These are phyloP conservation scores for Hirtodrosophila duncani DNA, from an alignment of 2,888 invertebrate genomes.

Conservation along the genomic window DNA sequence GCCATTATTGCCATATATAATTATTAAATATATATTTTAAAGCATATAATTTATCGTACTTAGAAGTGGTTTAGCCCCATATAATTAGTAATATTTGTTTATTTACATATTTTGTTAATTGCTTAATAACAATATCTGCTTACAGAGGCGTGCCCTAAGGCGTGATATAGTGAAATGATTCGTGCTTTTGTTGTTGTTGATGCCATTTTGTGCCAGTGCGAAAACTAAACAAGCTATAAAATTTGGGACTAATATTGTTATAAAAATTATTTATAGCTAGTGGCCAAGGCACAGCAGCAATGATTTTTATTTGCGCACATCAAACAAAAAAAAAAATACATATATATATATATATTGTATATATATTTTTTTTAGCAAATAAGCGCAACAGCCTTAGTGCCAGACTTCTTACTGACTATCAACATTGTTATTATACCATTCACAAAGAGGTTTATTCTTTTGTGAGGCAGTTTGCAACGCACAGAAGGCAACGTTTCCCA, in stretches of 20 bases:
- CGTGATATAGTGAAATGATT: conserved; percentile 3
- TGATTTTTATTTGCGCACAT: conserved; percentile 41
- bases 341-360: conserved; percentile 16
- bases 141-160: too few relatives aligned
- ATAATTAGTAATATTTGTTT: conserved; percentile 5
- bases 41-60: background rate
- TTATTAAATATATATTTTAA: too few relatives aligned
- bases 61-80: too few relatives aligned
- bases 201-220: too few relatives aligned
- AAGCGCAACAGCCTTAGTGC: conserved; percentile 35
- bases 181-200: background rate
- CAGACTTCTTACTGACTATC: conserved; percentile 15
- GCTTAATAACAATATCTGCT: too few relatives aligned
- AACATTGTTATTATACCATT: too few relatives aligned
- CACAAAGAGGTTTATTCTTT: too few relatives aligned
- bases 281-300: conserved; percentile 7
- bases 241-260: conserved; percentile 25
- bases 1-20: too few relatives aligned
- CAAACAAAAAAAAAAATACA: conserved; percentile 20
- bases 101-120: conserved; percentile 14
- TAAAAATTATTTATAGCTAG: conserved; percentile 42
- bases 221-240: conserved; percentile 28
- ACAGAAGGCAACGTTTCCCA: too few relatives aligned
- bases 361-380: too few relatives aligned
- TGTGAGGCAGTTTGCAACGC: too few relatives aligned